phyloP scores from a whole-genome alignment of 2,113 vertebrate species.

The Struthidea cinerea region DNA sequence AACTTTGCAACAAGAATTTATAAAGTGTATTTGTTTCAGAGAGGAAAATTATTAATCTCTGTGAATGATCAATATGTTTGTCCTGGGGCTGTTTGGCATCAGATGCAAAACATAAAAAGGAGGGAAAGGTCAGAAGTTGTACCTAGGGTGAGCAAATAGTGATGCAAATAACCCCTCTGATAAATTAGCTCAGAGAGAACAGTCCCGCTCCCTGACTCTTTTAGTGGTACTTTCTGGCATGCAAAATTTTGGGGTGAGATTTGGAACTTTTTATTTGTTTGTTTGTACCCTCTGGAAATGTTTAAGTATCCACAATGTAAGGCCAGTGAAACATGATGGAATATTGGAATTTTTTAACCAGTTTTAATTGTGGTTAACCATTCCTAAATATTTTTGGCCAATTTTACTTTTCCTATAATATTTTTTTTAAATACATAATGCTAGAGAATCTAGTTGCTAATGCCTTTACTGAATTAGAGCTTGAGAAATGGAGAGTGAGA shows the following conservation, averaged over 20 bases:
- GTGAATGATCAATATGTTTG: neutral
- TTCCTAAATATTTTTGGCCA: neutral
- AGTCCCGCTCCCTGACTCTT: neutral
- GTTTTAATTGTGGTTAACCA: neutral
- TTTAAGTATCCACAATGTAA: neutral
- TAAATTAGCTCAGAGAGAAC: neutral
- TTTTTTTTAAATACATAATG: neutral
- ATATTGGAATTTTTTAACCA: neutral
- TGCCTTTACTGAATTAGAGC: neutral
- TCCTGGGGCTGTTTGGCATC: neutral
- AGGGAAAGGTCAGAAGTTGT: neutral
- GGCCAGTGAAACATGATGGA: neutral
- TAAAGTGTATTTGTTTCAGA: neutral
- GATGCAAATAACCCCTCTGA: neutral
- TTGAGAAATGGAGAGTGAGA: neutral
- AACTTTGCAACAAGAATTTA: neutral
- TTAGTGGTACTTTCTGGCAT: neutral
- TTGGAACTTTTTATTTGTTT: neutral
- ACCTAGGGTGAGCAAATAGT: neutral
- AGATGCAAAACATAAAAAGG: neutral
- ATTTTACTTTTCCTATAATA: neutral
- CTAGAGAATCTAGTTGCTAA: neutral
- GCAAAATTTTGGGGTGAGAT: neutral
- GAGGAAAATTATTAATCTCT: neutral
- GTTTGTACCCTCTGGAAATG: neutral